Percentiles rank a stretch among this genome's conserved stretches.
Evolutionary conservation across 2,888 invertebrate genomes (phyloP).

Genomic region (Meteorus cinctellus): DNA sequence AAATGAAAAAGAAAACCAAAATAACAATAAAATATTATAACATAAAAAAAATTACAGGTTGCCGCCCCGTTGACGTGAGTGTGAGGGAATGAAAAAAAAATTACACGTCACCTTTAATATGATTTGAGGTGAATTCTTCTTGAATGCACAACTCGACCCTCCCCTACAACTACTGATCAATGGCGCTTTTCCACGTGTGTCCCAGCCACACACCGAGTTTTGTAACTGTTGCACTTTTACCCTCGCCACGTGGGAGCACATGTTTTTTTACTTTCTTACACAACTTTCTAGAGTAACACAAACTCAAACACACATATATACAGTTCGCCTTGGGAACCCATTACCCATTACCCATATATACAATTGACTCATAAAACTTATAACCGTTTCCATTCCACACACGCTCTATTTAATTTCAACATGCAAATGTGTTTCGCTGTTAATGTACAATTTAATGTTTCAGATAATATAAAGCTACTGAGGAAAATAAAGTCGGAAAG

Average conservation of each 20-base stretch:
- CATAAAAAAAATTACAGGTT: slow-evolving; percentile 58
- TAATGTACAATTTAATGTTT: not conserved
- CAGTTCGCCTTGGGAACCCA: not conserved
- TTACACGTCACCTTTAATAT: slow-evolving; percentile 70
- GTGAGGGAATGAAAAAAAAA: slow-evolving; percentile 59
- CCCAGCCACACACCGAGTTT: slow-evolving; percentile 47
- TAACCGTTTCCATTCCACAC: slow-evolving; percentile 9
- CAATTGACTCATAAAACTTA: slow-evolving; percentile 8
- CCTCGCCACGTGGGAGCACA: slow-evolving; percentile 49
- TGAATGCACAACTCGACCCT: slow-evolving; percentile 33
- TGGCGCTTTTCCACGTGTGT: slow-evolving; percentile 53
- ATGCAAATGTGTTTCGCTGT: not conserved
- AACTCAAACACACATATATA: not conserved
- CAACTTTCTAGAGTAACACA: slow-evolving; percentile 3
- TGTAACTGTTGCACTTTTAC: slow-evolving; percentile 57
- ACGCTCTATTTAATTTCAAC: slow-evolving; percentile 8
- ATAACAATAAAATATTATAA: slow-evolving; percentile 2
- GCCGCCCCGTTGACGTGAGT: slow-evolving; percentile 53
- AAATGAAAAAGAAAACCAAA: slow-evolving; percentile 10
- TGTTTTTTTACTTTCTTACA: slow-evolving; percentile 32
- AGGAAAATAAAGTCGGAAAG: not conserved
- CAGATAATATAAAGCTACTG: slow-evolving; percentile 1
- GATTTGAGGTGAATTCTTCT: slow-evolving; percentile 60
- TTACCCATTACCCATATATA: not conserved
- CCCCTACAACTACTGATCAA: slow-evolving; percentile 62